Evolutionary conservation across 2,113 vertebrate genomes (phyloP), one percentile per base, ranked within the genome.

Genomic region (Lepus americanus): DNA sequence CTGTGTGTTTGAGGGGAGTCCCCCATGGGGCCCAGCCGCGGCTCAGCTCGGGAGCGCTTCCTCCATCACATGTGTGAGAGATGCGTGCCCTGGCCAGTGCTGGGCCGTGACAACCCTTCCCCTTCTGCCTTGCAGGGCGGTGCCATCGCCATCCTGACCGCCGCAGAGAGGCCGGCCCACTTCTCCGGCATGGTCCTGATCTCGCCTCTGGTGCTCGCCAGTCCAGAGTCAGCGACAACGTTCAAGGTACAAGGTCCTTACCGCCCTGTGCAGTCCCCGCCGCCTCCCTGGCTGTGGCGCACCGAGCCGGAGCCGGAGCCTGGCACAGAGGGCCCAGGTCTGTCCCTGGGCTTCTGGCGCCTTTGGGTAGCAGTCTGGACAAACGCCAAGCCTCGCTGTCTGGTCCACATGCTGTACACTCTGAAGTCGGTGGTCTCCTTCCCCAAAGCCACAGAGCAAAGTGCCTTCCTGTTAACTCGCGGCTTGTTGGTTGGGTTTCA

Each of bases 151-250:
- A 99, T 99, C 96, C 99, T 99, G 82, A 98, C 99, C 0, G 99
- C 98, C 0, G 99, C 98, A 1, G 99, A 99, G 97, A 98, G 98
- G 69, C 99, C 99, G 4, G 92, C 79, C 73, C 98, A 99, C 86
- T 99, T 99, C 97, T 97, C 98, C 1, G 99, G 99, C 76, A 98
- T 99, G 98, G 98, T 99, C 95, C 98, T 99, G 76, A 99, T 99
- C 29, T 99, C 98, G 3, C 99, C 99, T 10, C 95, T 99, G 98
- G 98, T 99, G 95, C 98, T 99, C 81, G 98, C 99, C 98, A 99
- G 96, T 93, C 99, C 99, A 1, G 99, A 99, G 72, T 99, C 99
- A 0, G 99, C 99, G 20, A 99, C 99, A 7, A 99, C 99, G 14
- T 99, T 99, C 96, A 99, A 99, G 99, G 99, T 99, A 98, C 98